Evolutionary conservation across 37 sponge, comb jelly and placozoan species (phyloP), one percentile per base, ranked within the genome.

Genomic region (Aplysina aerophoba): DNA sequence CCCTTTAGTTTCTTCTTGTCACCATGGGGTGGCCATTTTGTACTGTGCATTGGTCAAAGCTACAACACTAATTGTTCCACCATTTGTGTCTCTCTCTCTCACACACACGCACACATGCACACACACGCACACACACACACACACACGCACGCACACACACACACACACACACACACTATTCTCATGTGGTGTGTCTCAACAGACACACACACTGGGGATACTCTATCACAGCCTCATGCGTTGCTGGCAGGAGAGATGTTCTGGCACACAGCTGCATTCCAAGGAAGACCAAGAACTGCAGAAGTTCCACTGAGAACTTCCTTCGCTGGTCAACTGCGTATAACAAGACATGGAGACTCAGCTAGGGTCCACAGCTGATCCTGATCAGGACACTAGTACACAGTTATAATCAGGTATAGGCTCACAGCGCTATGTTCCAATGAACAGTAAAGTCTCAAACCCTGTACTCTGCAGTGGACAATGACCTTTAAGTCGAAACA

Each of bases 121-220:
- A 54, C 54, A 54, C 54, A n/a, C 54, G 15, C 56, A 54, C 53
- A 79, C 30, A n/a, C 27, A 22, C 53, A 41, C 55, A n/a, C 53
- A 40, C 56, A 54, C 56, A 79, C 56, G 6, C 79, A 41, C 79
- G 4, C 79, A 53, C 55, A 79, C 55, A 59, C 62, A 81, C 62
- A 34, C 37, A 31, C 60, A 35, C 62, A 24, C 56, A 27, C 53
- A 21, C 17, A 16, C 25, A 16, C 30, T 21, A 50, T 50, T 6
- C 22, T 37, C n/a, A 75, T 28, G 33, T 14, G 33, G n/a, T n/a
- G n/a, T n/a, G n/a, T n/a, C n/a, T n/a, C n/a, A 79, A 35, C 87
- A 91, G 64, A 91, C 87, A 59, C 41, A 15, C 19, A 19, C 16
- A 19, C 55, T 91, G 6, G 79, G 79, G 50, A 59, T n/a, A 57